These are phyloP conservation scores for Eupithecia tripunctaria DNA, from an alignment of 2,888 invertebrate species.

Conservation along the genomic window DNA sequence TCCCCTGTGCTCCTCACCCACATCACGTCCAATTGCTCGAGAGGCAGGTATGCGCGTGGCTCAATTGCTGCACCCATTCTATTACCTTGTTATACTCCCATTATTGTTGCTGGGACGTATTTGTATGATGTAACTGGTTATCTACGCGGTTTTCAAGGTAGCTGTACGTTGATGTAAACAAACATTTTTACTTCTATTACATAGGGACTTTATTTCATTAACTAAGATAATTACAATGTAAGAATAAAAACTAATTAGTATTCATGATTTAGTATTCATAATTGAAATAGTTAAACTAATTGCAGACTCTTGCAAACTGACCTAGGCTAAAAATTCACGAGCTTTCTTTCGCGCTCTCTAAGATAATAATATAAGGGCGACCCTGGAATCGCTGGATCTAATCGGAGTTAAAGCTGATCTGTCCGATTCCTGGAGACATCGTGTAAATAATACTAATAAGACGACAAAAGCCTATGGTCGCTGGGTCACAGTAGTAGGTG, in stretches of 20 bases:
- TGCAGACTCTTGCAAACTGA: too few relatives aligned
- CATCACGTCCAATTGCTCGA: constrained; percentile 64
- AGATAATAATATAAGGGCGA: too few relatives aligned
- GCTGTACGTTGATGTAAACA: too few relatives aligned
- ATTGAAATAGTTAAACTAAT: too few relatives aligned
- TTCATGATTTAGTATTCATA: too few relatives aligned
- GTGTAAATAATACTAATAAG: not conserved
- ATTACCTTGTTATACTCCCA: constrained; percentile 32
- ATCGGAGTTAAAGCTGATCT: not conserved
- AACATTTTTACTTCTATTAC: too few relatives aligned
- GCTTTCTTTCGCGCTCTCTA: too few relatives aligned
- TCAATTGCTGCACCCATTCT: constrained; percentile 46
- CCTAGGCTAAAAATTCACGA: too few relatives aligned
- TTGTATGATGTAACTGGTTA: not conserved
- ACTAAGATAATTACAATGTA: too few relatives aligned
- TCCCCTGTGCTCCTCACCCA: constrained; percentile 56
- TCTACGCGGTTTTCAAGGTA: not conserved
- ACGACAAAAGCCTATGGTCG: not conserved
- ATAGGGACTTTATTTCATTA: too few relatives aligned
- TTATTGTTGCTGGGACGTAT: constrained; percentile 18
- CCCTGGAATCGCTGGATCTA: too few relatives aligned
- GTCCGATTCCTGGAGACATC: not conserved
- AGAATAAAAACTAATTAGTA: too few relatives aligned
- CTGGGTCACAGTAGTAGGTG: not conserved
- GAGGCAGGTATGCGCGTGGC: constrained; percentile 54